Base-by-base conservation (phyloP, 1,140 invertebrate species). In the Drosophila sproati region DNA sequence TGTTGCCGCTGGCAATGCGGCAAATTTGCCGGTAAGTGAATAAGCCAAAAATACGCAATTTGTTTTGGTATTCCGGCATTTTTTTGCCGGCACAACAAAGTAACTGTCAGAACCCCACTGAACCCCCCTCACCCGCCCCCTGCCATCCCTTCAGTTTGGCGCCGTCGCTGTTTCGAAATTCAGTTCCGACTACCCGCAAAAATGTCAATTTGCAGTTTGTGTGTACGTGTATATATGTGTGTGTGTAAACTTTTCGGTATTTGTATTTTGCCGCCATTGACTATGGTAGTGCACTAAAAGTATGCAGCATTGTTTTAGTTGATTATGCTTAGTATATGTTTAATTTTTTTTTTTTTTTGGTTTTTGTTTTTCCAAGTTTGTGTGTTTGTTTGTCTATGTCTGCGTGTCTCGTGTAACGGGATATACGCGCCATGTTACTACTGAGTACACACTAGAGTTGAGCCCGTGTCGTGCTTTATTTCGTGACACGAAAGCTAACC, bases 21-120 rank as follows among this genome's bases (percentile, higher is more conserved):
- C 55, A 51, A 61, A 56, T 57, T 66, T 41, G 60, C 82, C 71
- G 82, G 82, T 86, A 69, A 87, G 82, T 82, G 54, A 62, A 77
- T 57, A 50, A 12, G 20, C 35, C 29, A 47, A 59, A 73, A 60
- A 68, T 68, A 68, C 71, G 56, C 47, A 69, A 43, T 61, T 74
- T 67, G 67, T 67, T 68, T 71, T 70, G 71, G 50, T 52, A 72
- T 68, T 73, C 29, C 64, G 57, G 62, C 54, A 70, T 83, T 72
- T 50, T 20, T 87, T 87, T 66, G 82, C 82, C 82, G 82, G 82
- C 80, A 87, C 71, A 87, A 87, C 82, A 87, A 87, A 78, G 70
- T 66, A 50, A 62, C 29, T 45, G 45, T 20, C 57, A 34, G 43
- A 72, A 67, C 54, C 72, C 50, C 29, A 35, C 6, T 20, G 10